Conservation (phyloP, 2,888 invertebrate species). For the Cryptus viduatorius region DNA sequence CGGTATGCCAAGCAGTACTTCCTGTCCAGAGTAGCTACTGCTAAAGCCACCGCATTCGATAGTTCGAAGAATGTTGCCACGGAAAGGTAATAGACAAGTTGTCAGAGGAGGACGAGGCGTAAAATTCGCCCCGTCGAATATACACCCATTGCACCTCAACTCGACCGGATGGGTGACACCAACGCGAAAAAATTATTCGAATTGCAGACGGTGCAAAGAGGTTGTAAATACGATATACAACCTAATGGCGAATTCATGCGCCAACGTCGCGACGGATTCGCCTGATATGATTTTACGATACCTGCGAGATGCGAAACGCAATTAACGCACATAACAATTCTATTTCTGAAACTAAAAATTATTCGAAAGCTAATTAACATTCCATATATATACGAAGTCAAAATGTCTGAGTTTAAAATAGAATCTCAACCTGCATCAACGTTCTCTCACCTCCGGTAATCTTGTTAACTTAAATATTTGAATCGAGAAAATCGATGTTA, state of each 20-base stretch:
- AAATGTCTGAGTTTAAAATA: background rate
- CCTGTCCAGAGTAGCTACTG: constrained; percentile 15
- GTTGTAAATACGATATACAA: too few relatives aligned
- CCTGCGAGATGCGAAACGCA: too few relatives aligned
- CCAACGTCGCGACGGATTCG: too few relatives aligned
- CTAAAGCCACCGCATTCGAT: constrained; percentile 39
- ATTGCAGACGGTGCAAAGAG: background rate
- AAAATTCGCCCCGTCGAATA: constrained; percentile 14
- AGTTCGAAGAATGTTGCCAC: constrained; percentile 41
- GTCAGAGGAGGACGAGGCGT: background rate
- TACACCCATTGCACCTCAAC: constrained; percentile 33
- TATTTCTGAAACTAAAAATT: too few relatives aligned
- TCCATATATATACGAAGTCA: background rate
- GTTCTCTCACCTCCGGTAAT: background rate
- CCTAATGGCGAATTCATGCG: too few relatives aligned
- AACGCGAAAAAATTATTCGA: background rate
- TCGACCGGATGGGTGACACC: constrained; percentile 5
- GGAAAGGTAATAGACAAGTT: constrained; percentile 55
- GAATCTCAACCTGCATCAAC: background rate
- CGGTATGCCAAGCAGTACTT: constrained; percentile 26
- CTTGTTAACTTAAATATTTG: background rate
- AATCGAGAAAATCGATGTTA: background rate
- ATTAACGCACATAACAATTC: too few relatives aligned
- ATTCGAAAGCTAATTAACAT: background rate
- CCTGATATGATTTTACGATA: too few relatives aligned